A percentile compares a stretch with the other conserved stretches of the same genome.
phyloP scores from a whole-genome alignment of 2,888 invertebrate species.

The Orchestes rusci region DNA sequence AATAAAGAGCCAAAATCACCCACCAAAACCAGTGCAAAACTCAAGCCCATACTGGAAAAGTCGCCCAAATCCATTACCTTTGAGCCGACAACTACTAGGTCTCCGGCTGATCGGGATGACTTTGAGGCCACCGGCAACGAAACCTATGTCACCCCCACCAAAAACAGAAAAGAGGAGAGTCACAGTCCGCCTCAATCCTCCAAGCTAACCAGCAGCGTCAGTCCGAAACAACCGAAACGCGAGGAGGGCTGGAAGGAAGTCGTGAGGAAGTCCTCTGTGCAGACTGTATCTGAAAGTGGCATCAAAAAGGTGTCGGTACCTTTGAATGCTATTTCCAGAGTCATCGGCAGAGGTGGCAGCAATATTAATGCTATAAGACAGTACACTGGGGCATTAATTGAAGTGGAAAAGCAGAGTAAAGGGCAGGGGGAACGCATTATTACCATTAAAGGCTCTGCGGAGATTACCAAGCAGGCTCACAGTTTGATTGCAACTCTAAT shows the following conservation, averaged over 20 bases:
- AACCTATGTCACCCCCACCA: conserved; percentile 47
- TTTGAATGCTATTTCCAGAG: conserved; percentile 89
- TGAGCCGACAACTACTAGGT: conserved; percentile 53
- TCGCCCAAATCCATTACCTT: conserved; percentile 32
- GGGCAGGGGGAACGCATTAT: conserved; percentile 91
- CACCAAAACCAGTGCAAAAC: conserved; percentile 19
- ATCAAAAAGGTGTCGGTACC: conserved; percentile 93
- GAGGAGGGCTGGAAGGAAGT: conserved; percentile 98
- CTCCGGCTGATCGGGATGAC: conserved; percentile 67
- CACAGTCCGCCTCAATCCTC: conserved; percentile 23
- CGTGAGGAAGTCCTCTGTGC: conserved; percentile 47
- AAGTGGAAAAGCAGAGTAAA: conserved; percentile 95
- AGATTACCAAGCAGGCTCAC: conserved; percentile 89
- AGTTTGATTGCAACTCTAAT: conserved; percentile 85
- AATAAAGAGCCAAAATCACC: conserved; percentile 24
- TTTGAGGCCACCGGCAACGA: conserved; percentile 65
- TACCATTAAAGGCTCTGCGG: conserved; percentile 89
- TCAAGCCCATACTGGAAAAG: conserved; percentile 15
- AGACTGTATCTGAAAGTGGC: conserved; percentile 46
- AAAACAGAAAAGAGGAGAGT: conserved; percentile 34
- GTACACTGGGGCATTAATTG: conserved; percentile 95
- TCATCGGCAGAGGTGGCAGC: conserved; percentile 94
- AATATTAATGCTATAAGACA: conserved; percentile 98
- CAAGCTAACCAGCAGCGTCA: conserved; percentile 43
- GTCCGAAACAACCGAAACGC: conserved; percentile 63